These are phyloP conservation scores for Dexiosoma caninum DNA, from an alignment of 2,888 invertebrate genomes.

Conservation along the genomic window DNA sequence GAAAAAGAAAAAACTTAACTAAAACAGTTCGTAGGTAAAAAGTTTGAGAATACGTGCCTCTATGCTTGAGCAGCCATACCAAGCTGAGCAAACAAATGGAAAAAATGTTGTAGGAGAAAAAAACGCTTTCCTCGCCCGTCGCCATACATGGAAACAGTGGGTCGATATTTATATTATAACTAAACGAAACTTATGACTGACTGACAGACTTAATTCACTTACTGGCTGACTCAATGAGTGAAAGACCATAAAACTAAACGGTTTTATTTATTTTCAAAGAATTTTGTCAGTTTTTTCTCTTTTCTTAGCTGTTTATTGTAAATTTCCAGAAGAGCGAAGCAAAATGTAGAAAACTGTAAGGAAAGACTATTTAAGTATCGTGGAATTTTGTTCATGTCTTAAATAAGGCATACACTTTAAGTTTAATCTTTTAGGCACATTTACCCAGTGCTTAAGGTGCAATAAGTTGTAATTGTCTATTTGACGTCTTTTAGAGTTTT, in stretches of 20 bases:
- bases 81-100: constrained; percentile 4
- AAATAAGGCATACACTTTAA: constrained; percentile 34
- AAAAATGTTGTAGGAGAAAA: constrained; percentile 38
- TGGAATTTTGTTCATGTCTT: constrained; percentile 43
- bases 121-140: background rate
- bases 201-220: constrained; percentile 40
- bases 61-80: constrained; percentile 3
- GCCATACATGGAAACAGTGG: constrained; percentile 16
- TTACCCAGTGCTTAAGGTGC: constrained; percentile 35
- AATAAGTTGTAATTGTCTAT: constrained; percentile 29
- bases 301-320: constrained; percentile 14
- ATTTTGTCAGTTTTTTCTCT: constrained; percentile 5
- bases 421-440: constrained; percentile 35
- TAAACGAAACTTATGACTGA: constrained; percentile 43
- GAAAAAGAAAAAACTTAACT: constrained; percentile 8
- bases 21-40: background rate
- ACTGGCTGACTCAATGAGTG: constrained; percentile 33
- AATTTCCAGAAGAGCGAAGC: constrained; percentile 24
- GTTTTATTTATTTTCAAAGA: constrained; percentile 48
- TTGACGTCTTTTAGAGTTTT: constrained; percentile 12
- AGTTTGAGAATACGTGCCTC: constrained; percentile 46
- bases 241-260: constrained; percentile 36
- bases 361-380: constrained; percentile 30
- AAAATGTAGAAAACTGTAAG: constrained; percentile 12
- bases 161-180: constrained; percentile 21